Evolutionary conservation across 2,113 vertebrate species (phyloP), one percentile per base, ranked within the genome.

Genomic region (Verasper variegatus): DNA sequence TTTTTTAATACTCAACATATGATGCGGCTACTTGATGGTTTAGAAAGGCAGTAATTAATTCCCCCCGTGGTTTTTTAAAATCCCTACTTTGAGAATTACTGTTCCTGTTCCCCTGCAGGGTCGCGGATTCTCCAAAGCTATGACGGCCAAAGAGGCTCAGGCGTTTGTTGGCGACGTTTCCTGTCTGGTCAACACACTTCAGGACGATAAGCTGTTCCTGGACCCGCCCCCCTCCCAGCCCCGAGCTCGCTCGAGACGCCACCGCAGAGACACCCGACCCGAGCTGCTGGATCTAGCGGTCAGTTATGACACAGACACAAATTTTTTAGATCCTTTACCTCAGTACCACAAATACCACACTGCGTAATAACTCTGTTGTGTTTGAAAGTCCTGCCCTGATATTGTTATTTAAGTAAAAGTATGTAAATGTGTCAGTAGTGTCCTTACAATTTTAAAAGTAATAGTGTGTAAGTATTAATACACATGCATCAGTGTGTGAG

Each of bases 121-220:
- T 78, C 94, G 87, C 47, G 96, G 97, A 71, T 95, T 99, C 88
- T 94, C 95, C 90, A 96, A 93, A 90, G 98, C 97, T 0, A 99
- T 99, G 98, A 98, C 97, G 0, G 95, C 95, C 59, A 94, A 94
- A 0, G 98, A 99, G 90, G 97, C 97, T 0, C 91, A 96, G 83
- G 98, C 97, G 1, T 99, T 96, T 31, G 96, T 99, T 84, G 98
- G 98, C 0, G 96, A 97, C 0, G 95, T 95, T 47, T 85, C 85
- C 23, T 99, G 96, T 80, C 20, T 81, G 61, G 97, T 99, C 90
- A 98, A 95, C 86, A 96, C 95, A 0, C 94, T 99, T 2, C 96
- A 97, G 0, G 95, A 97, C 61, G 96, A 97, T 0, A 96, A 97
- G 81, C 92, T 99, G 21, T 97, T 97, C 74, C 95, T 98, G 51